Base-by-base conservation (phyloP, 2,888 invertebrate species). In the Entomobrya multifasciata region DNA sequence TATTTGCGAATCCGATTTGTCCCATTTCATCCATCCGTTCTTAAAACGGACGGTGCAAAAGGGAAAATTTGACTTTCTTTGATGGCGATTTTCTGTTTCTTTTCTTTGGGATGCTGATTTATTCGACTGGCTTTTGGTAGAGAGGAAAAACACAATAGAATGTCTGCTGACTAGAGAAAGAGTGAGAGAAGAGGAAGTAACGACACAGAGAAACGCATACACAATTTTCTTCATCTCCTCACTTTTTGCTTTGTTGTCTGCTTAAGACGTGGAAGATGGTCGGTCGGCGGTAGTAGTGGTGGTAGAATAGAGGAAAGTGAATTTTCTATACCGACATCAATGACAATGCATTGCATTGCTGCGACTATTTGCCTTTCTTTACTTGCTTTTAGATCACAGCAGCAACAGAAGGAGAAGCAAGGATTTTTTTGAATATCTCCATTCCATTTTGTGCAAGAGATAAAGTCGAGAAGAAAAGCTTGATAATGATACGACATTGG, bases 401-500 rank as follows among this genome's bases (percentile, higher is more conserved):
- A n/a, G n/a, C n/a, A n/a, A n/a, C 11, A 22, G 57, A 25, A 57
- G 57, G 20, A 57, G 49, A 49, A 49, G 49, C 5, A 49, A 15
- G 13, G 8, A 27, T 20, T 11, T 47, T 25, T 47, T 22, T n/a
- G 30, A 55, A 49, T 41, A 49, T 70, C 70, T 49, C 47, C 25
- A 70, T 70, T 47, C 6, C 22, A 36, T n/a, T 47, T 25, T 70
- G 70, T 49, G 25, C 41, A 44, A 44, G 44, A 41, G 41, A 74
- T 74, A 74, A 74, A 74, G 36, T 55, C 55, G 17, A 17, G 74
- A 52, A 52, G 55, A 74, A 57, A 55, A 36, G 55, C 30, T 55
- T 30, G 74, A 55, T 74, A 74, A 55, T 74, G 74, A 74, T 74
- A 65, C 20, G 65, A 27, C n/a, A 27, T n/a, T n/a, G n/a, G n/a